Evolutionary conservation across 2,888 invertebrate species (phyloP).

Genomic region (Frankliniella intonsa): DNA sequence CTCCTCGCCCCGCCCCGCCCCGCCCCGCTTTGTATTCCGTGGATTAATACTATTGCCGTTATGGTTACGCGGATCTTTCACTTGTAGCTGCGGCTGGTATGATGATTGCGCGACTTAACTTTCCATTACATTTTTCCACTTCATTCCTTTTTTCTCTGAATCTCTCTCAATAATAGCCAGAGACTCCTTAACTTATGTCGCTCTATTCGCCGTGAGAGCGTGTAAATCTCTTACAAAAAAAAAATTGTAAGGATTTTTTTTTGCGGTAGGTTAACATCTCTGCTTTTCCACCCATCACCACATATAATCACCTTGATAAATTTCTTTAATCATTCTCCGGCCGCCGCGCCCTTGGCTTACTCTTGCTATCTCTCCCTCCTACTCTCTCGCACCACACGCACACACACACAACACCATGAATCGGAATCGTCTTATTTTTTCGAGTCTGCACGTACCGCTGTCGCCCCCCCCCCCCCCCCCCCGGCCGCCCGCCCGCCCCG

Average conservation of each 20-base stretch:
- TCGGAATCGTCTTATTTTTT: not conserved
- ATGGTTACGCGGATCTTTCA: too few relatives aligned
- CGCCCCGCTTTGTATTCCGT: not conserved
- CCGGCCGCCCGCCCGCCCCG: not conserved
- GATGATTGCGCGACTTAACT: not conserved
- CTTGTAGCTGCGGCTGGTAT: too few relatives aligned
- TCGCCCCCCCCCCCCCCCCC: not conserved
- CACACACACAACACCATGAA: not conserved
- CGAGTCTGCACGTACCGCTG: not conserved
- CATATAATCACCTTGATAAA: constrained; percentile 2
- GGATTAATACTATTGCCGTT: too few relatives aligned
- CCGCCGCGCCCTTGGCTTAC: too few relatives aligned
- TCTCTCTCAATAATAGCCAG: too few relatives aligned
- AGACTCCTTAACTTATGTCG: too few relatives aligned
- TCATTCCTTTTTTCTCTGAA: constrained; percentile 29
- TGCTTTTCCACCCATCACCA: constrained; percentile 10
- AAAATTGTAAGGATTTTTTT: too few relatives aligned
- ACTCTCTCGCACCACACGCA: constrained; percentile 30
- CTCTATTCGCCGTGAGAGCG: too few relatives aligned
- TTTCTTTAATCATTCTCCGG: constrained; percentile 25
- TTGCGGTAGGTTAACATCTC: too few relatives aligned
- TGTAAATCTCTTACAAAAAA: too few relatives aligned
- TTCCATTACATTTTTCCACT: not conserved
- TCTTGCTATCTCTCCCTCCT: constrained; percentile 33
- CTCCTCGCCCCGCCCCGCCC: not conserved